Evolutionary conservation across 37 sponge, comb jelly and placozoan species (phyloP).

Genomic region (Eunapius fragilis): DNA sequence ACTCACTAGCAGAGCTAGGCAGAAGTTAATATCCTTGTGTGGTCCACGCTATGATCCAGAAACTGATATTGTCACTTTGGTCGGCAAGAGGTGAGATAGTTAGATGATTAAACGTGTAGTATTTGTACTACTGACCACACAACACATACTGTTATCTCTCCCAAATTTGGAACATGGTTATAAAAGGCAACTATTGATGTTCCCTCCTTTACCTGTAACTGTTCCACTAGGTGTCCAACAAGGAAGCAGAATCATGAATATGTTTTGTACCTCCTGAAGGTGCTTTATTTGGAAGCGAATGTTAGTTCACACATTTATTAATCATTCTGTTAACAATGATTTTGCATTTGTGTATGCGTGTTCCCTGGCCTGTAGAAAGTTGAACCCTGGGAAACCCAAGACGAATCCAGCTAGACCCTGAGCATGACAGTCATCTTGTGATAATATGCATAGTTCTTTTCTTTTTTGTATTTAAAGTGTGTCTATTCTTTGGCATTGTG

Average conservation of each 20-base stretch:
- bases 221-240: slow-evolving; percentile 67
- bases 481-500: neutral
- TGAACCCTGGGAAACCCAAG: slow-evolving; percentile 36
- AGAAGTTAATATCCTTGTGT: slow-evolving; percentile 73
- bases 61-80: slow-evolving; percentile 49
- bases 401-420: neutral
- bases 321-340: neutral
- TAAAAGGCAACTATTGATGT: too few relatives aligned
- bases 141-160: too few relatives aligned
- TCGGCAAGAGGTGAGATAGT: slow-evolving; percentile 43
- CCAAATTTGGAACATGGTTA: too few relatives aligned
- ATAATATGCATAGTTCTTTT: neutral
- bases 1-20: slow-evolving; percentile 50
- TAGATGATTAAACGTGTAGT: too few relatives aligned
- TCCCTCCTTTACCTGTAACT: neutral
- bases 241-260: slow-evolving; percentile 83
- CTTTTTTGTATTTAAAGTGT: neutral
- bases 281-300: slow-evolving; percentile 83
- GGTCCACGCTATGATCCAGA: slow-evolving; percentile 51
- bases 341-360: neutral
- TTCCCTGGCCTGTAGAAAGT: slow-evolving; percentile 47
- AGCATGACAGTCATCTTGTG: neutral
- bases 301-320: slow-evolving; percentile 42
- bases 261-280: slow-evolving; percentile 80
- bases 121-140: too few relatives aligned